Percentiles rank a stretch among this genome's conserved stretches.
These are phyloP conservation scores for Sylvia borin DNA, from an alignment of 2,797 vertebrate genomes.

Conservation along the genomic window DNA sequence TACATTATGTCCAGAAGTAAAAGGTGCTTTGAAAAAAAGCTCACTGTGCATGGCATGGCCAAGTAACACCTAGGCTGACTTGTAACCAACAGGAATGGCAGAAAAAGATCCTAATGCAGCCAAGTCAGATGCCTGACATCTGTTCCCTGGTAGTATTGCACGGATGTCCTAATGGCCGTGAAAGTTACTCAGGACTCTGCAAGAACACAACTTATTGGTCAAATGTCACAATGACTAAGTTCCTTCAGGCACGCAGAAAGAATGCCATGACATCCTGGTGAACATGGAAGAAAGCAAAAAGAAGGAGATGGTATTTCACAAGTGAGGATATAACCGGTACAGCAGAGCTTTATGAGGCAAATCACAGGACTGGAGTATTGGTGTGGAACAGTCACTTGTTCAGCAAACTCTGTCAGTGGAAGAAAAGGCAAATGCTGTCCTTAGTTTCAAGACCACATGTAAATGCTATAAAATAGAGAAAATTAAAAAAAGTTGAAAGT, in stretches of 20 bases:
- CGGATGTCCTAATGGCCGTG: background rate
- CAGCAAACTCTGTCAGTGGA: background rate
- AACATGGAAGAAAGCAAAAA: background rate
- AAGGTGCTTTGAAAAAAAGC: background rate
- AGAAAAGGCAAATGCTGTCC: background rate
- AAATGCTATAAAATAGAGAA: background rate
- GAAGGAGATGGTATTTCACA: background rate
- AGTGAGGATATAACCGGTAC: fast-evolving
- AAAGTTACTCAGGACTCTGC: background rate
- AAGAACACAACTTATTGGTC: background rate
- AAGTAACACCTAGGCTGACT: background rate
- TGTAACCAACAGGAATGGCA: background rate
- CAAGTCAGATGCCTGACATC: background rate
- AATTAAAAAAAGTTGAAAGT: background rate
- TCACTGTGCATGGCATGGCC: background rate
- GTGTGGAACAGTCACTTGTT: background rate
- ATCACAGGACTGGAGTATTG: background rate
- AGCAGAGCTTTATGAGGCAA: background rate
- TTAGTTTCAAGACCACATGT: background rate
- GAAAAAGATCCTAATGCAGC: background rate
- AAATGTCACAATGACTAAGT: background rate
- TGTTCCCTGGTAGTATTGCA: background rate
- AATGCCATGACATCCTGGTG: background rate
- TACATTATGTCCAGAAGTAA: background rate
- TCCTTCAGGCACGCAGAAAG: background rate